These are phyloP conservation scores for Delphinus delphis DNA, from an alignment of 2,113 vertebrate species.

Conservation along the genomic window DNA sequence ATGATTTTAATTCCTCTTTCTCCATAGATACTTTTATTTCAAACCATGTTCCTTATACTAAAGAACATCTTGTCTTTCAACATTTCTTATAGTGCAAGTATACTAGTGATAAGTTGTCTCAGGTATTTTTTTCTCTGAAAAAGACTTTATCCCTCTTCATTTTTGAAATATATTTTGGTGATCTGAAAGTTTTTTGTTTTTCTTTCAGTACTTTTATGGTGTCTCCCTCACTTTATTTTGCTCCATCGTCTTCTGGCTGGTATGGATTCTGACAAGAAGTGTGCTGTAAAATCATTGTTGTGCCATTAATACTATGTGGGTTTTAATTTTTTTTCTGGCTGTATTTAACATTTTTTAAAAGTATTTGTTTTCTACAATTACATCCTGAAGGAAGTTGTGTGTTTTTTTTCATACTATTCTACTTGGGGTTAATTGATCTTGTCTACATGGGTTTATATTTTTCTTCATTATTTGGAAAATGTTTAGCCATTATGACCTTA, in stretches of 20 bases:
- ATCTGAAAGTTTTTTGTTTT: neutral
- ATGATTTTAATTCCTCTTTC: neutral
- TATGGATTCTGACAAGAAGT: neutral
- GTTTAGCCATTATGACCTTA: neutral
- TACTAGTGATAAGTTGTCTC: neutral
- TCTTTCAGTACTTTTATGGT: neutral
- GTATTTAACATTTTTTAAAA: neutral
- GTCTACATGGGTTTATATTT: neutral
- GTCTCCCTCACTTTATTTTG: neutral
- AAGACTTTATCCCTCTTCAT: neutral
- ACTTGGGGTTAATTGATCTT: neutral
- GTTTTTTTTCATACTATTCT: neutral
- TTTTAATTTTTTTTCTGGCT: neutral
- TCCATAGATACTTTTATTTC: neutral
- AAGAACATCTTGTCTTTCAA: neutral
- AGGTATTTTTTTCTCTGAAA: neutral
- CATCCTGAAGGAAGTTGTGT: neutral
- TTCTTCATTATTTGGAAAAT: neutral
- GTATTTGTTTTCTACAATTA: neutral
- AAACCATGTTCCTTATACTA: neutral
- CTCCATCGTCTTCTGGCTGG: neutral
- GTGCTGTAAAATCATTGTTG: neutral
- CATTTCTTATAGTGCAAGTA: neutral
- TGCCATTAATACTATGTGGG: neutral
- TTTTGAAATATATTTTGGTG: neutral